Evolutionary conservation across 2,113 vertebrate genomes (phyloP).

Genomic region (Colinus virginianus): DNA sequence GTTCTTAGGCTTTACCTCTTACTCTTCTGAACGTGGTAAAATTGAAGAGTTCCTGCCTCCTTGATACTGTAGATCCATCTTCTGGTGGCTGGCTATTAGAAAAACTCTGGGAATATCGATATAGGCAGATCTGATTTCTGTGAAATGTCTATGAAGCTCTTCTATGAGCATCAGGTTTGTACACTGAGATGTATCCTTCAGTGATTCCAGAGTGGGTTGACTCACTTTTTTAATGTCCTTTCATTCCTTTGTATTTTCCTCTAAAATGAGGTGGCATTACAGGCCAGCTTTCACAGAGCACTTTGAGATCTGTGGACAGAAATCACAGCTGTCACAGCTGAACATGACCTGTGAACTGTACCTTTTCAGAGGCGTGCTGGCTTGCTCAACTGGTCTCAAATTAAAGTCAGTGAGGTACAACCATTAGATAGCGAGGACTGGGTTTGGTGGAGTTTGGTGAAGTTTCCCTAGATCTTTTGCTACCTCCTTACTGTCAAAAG

Average conservation of each 20-base stretch:
- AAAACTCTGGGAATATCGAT: not conserved
- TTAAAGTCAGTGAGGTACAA: not conserved
- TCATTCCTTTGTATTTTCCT: not conserved
- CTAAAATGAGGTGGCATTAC: not conserved
- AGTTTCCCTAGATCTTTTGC: not conserved
- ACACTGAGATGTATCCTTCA: not conserved
- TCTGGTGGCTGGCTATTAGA: not conserved
- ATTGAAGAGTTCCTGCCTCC: not conserved
- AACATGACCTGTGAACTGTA: not conserved
- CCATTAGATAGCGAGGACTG: not conserved
- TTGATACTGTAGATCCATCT: not conserved
- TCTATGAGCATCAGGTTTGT: not conserved
- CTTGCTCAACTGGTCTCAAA: not conserved
- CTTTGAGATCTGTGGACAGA: not conserved
- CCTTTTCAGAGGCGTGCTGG: not conserved
- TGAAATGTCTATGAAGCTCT: not conserved
- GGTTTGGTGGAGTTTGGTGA: not conserved
- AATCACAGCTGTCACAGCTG: not conserved
- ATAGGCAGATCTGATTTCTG: not conserved
- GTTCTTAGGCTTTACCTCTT: not conserved
- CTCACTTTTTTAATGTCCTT: not conserved
- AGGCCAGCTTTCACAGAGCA: not conserved
- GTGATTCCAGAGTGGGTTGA: not conserved
- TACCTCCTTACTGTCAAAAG: not conserved
- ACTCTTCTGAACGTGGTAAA: not conserved